These are phyloP conservation scores for Platichthys stellatus DNA, from an alignment of 2,113 vertebrate species.

Conservation along the genomic window DNA sequence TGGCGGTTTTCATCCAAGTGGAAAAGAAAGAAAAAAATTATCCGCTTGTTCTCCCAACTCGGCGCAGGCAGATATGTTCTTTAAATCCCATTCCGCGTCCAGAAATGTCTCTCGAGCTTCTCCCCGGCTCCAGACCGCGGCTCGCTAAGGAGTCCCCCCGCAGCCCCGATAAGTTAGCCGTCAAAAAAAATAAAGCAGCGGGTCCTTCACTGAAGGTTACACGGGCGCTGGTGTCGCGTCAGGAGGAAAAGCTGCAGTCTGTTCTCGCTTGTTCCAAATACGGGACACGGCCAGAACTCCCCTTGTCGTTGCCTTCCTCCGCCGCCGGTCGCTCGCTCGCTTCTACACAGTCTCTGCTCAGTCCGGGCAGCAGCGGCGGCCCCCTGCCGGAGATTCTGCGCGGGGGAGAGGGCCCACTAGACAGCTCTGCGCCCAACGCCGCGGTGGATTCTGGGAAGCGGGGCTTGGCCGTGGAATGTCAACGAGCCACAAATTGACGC, in stretches of 20 bases:
- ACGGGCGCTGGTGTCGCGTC: slow-evolving; percentile 49
- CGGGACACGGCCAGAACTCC: slow-evolving; percentile 70
- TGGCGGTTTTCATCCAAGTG: slow-evolving; percentile 21
- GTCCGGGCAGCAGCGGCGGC: slow-evolving; percentile 63
- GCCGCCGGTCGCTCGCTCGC: slow-evolving; percentile 71
- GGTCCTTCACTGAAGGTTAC: slow-evolving; percentile 51
- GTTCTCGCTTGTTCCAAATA: slow-evolving; percentile 66
- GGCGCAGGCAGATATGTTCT: slow-evolving; percentile 54
- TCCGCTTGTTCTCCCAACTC: slow-evolving; percentile 61
- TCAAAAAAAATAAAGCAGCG: slow-evolving; percentile 13
- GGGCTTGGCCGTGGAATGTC: slow-evolving; percentile 14
- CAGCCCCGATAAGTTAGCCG: slow-evolving; percentile 35
- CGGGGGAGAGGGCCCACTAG: background rate
- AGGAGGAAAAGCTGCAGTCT: slow-evolving; percentile 54
- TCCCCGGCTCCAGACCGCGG: slow-evolving; percentile 48
- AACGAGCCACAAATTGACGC: slow-evolving; percentile 36
- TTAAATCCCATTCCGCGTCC: slow-evolving; percentile 75
- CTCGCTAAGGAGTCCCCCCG: slow-evolving; percentile 22
- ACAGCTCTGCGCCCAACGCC: background rate
- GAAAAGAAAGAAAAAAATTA: slow-evolving; percentile 32
- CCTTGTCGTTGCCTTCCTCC: slow-evolving; percentile 60
- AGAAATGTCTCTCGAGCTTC: slow-evolving; percentile 54
- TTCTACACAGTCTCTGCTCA: slow-evolving; percentile 70
- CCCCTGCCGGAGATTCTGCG: slow-evolving; percentile 40
- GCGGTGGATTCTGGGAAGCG: slow-evolving; percentile 67